Conservation (phyloP, 2,113 vertebrate species). For the Brachypteracias leptosomus region DNA sequence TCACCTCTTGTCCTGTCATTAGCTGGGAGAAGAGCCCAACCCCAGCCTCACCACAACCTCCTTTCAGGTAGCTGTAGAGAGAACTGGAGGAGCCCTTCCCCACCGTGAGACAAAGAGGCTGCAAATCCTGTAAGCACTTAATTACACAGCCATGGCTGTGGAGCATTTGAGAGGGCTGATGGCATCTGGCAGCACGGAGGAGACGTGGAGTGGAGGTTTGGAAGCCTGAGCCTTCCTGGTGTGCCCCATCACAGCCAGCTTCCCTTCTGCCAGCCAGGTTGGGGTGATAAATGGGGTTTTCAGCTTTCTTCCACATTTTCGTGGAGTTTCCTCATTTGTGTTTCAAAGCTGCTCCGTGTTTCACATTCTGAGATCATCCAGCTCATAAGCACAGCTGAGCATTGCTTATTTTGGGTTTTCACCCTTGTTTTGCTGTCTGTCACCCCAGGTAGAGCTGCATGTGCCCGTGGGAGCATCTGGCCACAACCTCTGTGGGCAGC, state of each 20-base stretch:
- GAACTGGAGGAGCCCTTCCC: neutral
- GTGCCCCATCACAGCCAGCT: fast-evolving
- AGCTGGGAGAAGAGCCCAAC: too few relatives aligned
- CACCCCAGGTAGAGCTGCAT: neutral
- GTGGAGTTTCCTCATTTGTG: neutral
- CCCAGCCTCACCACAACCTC: too few relatives aligned
- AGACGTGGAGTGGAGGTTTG: neutral
- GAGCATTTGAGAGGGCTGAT: neutral
- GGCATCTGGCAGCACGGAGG: neutral
- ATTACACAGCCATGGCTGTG: neutral
- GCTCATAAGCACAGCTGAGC: neutral
- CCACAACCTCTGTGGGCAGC: too few relatives aligned
- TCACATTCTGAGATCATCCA: fast-evolving
- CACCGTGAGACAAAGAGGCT: neutral
- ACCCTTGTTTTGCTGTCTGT: neutral
- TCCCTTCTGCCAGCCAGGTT: neutral
- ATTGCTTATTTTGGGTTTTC: fast-evolving
- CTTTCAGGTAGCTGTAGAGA: too few relatives aligned
- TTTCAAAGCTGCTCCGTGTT: neutral
- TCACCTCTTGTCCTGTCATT: too few relatives aligned
- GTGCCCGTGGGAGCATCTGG: neutral
- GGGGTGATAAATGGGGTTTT: neutral
- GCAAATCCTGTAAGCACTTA: neutral
- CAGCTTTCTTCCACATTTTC: neutral
- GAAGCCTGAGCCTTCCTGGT: neutral